Percentiles rank a stretch among this genome's conserved stretches.
Evolutionary conservation across 1,140 invertebrate genomes (phyloP).

Genomic region (Epicauta chinensis): DNA sequence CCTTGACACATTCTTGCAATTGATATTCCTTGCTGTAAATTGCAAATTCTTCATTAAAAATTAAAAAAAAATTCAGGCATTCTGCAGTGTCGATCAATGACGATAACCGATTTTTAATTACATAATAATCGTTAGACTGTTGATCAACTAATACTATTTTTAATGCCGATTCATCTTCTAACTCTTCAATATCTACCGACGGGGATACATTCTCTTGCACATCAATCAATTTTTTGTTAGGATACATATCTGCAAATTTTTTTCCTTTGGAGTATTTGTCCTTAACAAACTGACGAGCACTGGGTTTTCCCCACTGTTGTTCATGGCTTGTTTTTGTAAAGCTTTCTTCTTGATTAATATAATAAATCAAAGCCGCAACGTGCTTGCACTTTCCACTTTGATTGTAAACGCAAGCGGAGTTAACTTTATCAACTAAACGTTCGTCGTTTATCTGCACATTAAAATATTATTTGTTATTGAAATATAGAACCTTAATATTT

Average conservation of each 20-base stretch:
- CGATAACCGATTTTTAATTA: neutral
- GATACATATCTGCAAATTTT: neutral
- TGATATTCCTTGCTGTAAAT: constrained; percentile 8
- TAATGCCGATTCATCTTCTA: neutral
- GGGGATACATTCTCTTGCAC: neutral
- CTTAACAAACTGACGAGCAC: neutral
- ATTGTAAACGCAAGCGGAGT: neutral
- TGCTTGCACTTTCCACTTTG: neutral
- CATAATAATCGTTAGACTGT: neutral
- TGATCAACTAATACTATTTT: neutral
- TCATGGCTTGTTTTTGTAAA: neutral
- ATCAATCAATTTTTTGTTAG: neutral
- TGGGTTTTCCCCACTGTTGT: neutral
- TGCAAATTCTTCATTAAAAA: constrained; percentile 8
- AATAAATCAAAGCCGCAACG: neutral
- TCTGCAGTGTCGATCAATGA: neutral
- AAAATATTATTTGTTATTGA: neutral
- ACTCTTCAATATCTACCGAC: neutral
- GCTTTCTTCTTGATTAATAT: neutral
- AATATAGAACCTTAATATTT: neutral
- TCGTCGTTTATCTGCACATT: neutral
- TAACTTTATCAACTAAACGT: neutral
- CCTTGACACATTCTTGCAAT: constrained; percentile 21
- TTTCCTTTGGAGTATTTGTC: neutral
- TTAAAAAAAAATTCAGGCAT: constrained; percentile 1